Conservation (phyloP, 2,113 vertebrate genomes). For the Ceyx margarethae region DNA sequence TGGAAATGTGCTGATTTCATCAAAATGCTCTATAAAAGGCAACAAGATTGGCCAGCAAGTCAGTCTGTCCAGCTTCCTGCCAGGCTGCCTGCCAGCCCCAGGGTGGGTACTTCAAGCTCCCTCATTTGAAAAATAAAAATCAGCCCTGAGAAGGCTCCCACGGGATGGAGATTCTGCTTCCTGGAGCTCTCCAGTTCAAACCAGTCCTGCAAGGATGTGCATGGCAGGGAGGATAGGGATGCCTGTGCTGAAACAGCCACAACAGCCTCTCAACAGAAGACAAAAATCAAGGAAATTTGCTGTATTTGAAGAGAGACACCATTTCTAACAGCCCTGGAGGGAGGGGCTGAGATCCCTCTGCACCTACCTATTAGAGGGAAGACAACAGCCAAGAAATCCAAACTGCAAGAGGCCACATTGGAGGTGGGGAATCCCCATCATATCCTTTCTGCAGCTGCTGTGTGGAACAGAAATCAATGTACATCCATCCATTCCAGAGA, state of each 20-base stretch:
- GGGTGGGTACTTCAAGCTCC: constrained; percentile 33
- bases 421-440: background rate
- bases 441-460: background rate
- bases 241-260: background rate
- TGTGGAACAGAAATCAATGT: background rate
- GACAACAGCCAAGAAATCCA: background rate
- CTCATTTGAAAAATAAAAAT: background rate
- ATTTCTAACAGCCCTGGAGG: background rate
- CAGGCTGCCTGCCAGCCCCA: constrained; percentile 62
- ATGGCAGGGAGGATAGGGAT: background rate
- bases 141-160: background rate
- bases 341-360: background rate
- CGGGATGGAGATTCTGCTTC: background rate
- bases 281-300: background rate
- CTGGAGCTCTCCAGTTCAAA: background rate
- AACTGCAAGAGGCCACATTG: background rate
- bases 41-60: constrained; percentile 9
- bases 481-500: background rate
- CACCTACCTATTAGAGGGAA: background rate
- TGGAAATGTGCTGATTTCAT: constrained; percentile 22
- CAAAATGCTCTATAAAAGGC: constrained; percentile 51
- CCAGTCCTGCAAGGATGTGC: background rate
- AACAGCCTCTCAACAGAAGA: background rate
- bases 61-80: constrained; percentile 67
- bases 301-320: background rate